Percentiles rank a stretch among this genome's conserved stretches.
Conservation (phyloP, 2,797 vertebrate species). For the Protonibea diacanthus region DNA sequence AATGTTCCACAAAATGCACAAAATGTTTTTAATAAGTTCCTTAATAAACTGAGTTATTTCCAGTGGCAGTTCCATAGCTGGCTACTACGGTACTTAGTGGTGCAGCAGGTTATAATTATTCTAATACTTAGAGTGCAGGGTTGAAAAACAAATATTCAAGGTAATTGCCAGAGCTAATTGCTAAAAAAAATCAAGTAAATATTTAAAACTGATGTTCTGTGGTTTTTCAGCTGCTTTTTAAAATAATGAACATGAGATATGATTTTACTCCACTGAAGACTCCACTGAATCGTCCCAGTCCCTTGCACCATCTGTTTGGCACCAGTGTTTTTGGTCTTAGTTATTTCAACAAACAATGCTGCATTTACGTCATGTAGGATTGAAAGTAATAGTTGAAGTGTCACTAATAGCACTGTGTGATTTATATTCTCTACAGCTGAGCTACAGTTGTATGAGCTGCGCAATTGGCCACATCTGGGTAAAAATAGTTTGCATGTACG, state of each 20-base stretch:
- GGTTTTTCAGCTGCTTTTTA: not conserved
- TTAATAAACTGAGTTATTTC: constrained; percentile 9
- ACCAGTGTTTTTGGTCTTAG: not conserved
- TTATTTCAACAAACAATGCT: not conserved
- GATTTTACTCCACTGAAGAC: not conserved
- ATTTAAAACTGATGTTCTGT: not conserved
- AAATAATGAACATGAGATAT: not conserved
- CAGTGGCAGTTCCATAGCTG: not conserved
- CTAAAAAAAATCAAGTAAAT: not conserved
- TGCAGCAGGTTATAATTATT: not conserved
- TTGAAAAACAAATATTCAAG: not conserved
- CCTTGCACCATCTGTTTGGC: not conserved
- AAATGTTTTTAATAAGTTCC: not conserved
- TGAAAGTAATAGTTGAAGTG: too few species aligned
- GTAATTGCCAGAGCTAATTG: too few species aligned
- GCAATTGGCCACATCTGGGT: too few species aligned
- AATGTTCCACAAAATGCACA: too few species aligned
- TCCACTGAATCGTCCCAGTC: not conserved
- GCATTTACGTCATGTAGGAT: too few species aligned
- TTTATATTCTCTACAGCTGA: not conserved
- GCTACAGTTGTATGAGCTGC: too few species aligned
- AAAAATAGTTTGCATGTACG: too few species aligned
- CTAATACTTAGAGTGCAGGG: not conserved
- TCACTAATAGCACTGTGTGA: not conserved
- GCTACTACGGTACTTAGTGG: not conserved